These are phyloP conservation scores for Columbina picui DNA, from an alignment of 2,113 vertebrate genomes.

Conservation along the genomic window DNA sequence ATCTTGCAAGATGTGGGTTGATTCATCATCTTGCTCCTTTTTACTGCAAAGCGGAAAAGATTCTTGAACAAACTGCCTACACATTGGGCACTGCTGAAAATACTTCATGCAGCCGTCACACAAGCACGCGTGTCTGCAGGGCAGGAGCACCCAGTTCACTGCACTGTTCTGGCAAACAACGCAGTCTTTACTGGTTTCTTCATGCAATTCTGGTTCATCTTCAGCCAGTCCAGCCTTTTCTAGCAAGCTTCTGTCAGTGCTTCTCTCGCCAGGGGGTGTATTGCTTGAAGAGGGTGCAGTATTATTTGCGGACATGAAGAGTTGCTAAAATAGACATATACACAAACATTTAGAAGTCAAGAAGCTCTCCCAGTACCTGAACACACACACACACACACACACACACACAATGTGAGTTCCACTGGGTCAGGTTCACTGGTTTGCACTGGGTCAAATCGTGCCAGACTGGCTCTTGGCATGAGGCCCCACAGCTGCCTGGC, in stretches of 20 bases:
- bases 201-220: slow-evolving; percentile 58
- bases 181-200: slow-evolving; percentile 84
- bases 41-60: slow-evolving; percentile 84
- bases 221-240: slow-evolving; percentile 69
- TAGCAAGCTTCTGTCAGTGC: slow-evolving; percentile 61
- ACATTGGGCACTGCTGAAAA: slow-evolving; percentile 95
- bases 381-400: rapidly evolving
- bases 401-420: rapidly evolving
- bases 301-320: slow-evolving; percentile 92
- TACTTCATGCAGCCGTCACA: slow-evolving; percentile 85
- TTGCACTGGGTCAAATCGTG: not conserved
- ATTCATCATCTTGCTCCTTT: slow-evolving; percentile 63
- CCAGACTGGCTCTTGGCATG: not conserved
- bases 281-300: not conserved
- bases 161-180: slow-evolving; percentile 92
- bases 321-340: slow-evolving; percentile 79
- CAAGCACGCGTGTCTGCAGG: slow-evolving; percentile 92
- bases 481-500: not conserved
- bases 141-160: slow-evolving; percentile 91
- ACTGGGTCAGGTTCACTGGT: not conserved
- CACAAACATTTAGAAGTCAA: not conserved
- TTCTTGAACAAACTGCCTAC: slow-evolving; percentile 89
- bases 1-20: not conserved
- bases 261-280: not conserved
- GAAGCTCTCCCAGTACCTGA: not conserved